Evolutionary conservation across 1,140 invertebrate genomes (phyloP), one percentile per base, ranked within the genome.

Genomic region (Euglossa dilemma): DNA sequence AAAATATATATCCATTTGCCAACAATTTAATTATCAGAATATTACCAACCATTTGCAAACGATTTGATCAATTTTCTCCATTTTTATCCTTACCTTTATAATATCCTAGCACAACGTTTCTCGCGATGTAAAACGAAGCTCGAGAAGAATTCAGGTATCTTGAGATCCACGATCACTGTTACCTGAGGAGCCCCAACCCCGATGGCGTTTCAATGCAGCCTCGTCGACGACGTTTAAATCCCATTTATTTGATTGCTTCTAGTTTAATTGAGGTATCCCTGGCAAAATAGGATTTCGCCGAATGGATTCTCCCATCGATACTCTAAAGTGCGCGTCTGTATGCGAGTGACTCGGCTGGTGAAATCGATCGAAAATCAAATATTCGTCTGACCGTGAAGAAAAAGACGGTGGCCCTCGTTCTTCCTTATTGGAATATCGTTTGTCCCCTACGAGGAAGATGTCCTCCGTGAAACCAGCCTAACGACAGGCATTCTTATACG

Each of bases 201-300:
- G 25, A 36, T 57, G 56, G 47, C 56, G 18, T 74, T 74, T 74
- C 57, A 61, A 50, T 75, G 59, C 77, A 76, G 67, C 36, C 59
- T 80, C 67, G 77, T 59, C 83, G 81, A 82, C 80, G 85, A 86
- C 88, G 87, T 89, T 90, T 85, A 83, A 88, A 89, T 90, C 87
- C 85, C 88, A 72, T 88, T 87, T 90, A 89, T 88, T 89, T 88
- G 85, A 91, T 91, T 90, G 88, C 84, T 66, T 69, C 69, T 85
- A 86, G 80, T 89, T 88, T 89, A 89, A 90, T 89, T 85, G 84
- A 76, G 70, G 84, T 74, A 82, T 83, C 76, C 61, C 80, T 80
- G 59, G 28, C 75, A 73, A 77, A 87, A 87, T 86, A 85, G 74
- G 80, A 86, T 86, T 74, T 80, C 80, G 70, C 47, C 71, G 59